Conservation (phyloP, 2,113 vertebrate species). For the Dolichallabes microphthalmus region DNA sequence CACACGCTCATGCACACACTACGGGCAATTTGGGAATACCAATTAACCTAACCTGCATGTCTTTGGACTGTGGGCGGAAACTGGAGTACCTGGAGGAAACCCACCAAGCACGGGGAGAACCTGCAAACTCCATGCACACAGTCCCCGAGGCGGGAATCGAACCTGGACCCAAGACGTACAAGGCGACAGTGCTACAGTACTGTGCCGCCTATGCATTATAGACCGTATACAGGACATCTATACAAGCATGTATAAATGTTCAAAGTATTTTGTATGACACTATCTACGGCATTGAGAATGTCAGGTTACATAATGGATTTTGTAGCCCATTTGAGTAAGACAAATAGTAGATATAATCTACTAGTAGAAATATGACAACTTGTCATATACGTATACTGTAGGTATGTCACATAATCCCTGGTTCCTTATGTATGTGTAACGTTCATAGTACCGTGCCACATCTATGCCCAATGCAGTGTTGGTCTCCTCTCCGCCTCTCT, state of each 20-base stretch:
- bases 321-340: not conserved
- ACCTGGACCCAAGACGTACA: too few relatives aligned
- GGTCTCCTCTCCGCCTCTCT: constrained; percentile 92
- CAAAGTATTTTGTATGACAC: not conserved
- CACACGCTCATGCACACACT: too few relatives aligned
- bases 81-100: too few relatives aligned
- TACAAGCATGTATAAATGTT: not conserved
- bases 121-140: too few relatives aligned
- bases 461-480: constrained; percentile 90
- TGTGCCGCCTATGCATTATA: not conserved
- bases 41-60: too few relatives aligned
- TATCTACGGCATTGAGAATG: not conserved
- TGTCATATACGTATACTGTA: not conserved
- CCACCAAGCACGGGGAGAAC: too few relatives aligned
- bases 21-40: too few relatives aligned
- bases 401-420: not conserved
- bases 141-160: too few relatives aligned
- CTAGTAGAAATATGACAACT: too few relatives aligned
- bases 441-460: constrained; percentile 79
- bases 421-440: not conserved
- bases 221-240: not conserved
- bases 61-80: too few relatives aligned
- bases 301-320: not conserved
- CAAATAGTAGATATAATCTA: not conserved
- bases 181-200: too few relatives aligned